phyloP scores from a whole-genome alignment of 2,888 invertebrate species.

The Torymus texanus region DNA sequence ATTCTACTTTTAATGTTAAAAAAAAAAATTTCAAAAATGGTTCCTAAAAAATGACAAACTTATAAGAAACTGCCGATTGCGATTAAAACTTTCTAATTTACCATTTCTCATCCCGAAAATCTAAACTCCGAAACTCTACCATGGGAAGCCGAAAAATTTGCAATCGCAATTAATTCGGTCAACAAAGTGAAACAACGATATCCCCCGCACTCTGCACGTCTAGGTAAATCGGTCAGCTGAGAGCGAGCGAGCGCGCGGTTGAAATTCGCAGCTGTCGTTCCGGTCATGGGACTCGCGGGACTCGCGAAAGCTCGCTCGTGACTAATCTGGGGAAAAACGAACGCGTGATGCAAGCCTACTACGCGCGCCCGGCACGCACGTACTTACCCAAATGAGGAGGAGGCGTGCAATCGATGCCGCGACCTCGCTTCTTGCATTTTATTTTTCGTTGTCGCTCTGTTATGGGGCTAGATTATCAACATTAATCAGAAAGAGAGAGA shows the following conservation, averaged over 20 bases:
- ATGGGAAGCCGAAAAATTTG: too few relatives aligned
- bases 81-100: too few relatives aligned
- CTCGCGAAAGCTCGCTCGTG: conserved; percentile 32
- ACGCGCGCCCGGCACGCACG: conserved; percentile 14
- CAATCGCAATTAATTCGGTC: too few relatives aligned
- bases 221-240: too few relatives aligned
- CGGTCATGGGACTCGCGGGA: neutral
- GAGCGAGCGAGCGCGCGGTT: neutral
- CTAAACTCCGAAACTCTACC: too few relatives aligned
- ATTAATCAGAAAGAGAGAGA: neutral
- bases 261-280: conserved; percentile 24
- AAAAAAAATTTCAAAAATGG: too few relatives aligned
- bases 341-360: neutral
- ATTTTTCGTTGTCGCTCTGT: neutral
- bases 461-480: neutral
- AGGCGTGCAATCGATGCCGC: conserved; percentile 21
- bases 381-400: conserved; percentile 45
- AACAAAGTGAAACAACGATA: too few relatives aligned
- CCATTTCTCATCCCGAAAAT: too few relatives aligned
- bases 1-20: too few relatives aligned
- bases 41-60: too few relatives aligned
- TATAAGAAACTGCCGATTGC: too few relatives aligned
- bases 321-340: conserved; percentile 29
- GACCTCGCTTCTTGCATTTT: neutral
- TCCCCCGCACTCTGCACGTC: too few relatives aligned